Percentiles rank a stretch among this genome's conserved stretches.
Conservation (phyloP, 2,113 vertebrate species). For the Lagopus leucura region DNA sequence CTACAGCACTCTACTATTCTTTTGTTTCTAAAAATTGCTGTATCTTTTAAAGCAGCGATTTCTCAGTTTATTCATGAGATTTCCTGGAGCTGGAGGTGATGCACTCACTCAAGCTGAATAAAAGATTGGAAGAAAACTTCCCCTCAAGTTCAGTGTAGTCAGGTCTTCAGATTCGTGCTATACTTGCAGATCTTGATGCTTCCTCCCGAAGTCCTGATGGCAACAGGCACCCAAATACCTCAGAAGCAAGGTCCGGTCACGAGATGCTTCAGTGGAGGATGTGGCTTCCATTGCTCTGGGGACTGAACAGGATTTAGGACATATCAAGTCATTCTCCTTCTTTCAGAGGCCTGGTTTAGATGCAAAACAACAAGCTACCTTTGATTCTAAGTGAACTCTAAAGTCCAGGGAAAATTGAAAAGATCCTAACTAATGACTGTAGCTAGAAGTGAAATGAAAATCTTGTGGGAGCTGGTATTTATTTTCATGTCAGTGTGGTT, state of each 20-base stretch:
- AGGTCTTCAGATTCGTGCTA: background rate
- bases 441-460: background rate
- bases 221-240: background rate
- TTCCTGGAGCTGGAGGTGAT: background rate
- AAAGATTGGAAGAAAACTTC: background rate
- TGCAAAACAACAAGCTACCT: background rate
- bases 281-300: background rate
- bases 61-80: background rate
- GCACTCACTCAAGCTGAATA: background rate
- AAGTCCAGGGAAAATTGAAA: background rate
- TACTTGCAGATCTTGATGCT: background rate
- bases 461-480: accelerated
- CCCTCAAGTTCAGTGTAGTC: background rate
- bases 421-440: background rate
- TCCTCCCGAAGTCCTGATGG: background rate
- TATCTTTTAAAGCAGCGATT: background rate
- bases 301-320: background rate
- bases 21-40: slow-evolving; percentile 10
- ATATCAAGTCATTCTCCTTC: background rate
- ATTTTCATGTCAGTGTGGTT: background rate
- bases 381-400: background rate
- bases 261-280: background rate
- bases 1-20: background rate
- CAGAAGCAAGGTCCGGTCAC: background rate
- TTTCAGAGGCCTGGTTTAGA: background rate